phyloP scores from a whole-genome alignment of 2,888 invertebrate species.

The Xanthia togata region DNA sequence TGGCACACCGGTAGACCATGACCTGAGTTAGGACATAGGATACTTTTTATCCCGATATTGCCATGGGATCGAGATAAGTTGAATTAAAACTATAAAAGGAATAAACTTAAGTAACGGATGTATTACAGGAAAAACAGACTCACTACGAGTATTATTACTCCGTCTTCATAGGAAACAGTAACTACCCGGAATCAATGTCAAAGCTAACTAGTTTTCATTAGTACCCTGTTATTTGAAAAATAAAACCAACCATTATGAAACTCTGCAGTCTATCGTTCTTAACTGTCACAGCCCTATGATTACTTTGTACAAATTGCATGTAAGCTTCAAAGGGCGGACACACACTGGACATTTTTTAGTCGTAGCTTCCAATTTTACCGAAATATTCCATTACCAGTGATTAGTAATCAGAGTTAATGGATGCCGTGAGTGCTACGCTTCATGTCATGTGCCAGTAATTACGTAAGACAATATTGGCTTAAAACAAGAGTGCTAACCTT shows the following conservation, averaged over 20 bases:
- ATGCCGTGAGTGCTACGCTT: conserved; percentile 68
- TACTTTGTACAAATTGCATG: conserved; percentile 36
- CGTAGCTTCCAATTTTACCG: conserved; percentile 58
- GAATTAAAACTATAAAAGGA: background rate
- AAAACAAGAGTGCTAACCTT: conserved; percentile 42
- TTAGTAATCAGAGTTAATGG: conserved; percentile 82
- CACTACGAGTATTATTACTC: no score
- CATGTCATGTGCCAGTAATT: conserved; percentile 71
- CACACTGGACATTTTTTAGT: conserved; percentile 40
- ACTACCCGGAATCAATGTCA: conserved; percentile 21
- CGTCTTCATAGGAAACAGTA: background rate
- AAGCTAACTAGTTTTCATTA: conserved; percentile 8
- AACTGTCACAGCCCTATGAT: conserved; percentile 29
- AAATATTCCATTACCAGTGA: conserved; percentile 76
- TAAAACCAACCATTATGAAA: conserved; percentile 9
- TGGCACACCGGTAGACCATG: no score
- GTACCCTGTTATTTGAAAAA: background rate
- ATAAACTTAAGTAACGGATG: background rate
- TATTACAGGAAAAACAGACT: background rate
- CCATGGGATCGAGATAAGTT: background rate
- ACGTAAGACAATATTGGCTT: conserved; percentile 62
- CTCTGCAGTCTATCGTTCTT: conserved; percentile 1
- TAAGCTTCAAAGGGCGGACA: background rate
- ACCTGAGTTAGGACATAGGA: no score
- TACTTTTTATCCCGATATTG: no score